Evolutionary conservation across 2,113 vertebrate genomes (phyloP).

Genomic region (Siphamia tubifer): DNA sequence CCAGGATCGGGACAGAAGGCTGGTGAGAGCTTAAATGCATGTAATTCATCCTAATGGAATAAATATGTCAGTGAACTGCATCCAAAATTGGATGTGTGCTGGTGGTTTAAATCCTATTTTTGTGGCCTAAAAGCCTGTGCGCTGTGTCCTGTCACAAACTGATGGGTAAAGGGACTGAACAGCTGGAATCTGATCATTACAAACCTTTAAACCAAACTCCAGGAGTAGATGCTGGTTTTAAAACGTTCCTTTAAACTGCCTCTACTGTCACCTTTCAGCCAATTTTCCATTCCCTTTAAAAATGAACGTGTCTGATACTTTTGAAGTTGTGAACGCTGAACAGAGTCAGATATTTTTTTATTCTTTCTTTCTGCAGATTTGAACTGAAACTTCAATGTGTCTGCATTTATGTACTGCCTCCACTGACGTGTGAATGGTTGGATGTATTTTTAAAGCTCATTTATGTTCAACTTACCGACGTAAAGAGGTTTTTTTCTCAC

Average conservation of each 20-base stretch:
- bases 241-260: slow-evolving; percentile 33
- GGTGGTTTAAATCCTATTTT: slow-evolving; percentile 61
- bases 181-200: slow-evolving; percentile 51
- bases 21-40: too few species aligned
- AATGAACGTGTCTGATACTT: background rate
- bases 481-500: too few species aligned
- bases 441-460: too few species aligned
- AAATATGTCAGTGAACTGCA: slow-evolving; percentile 47
- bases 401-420: too few species aligned
- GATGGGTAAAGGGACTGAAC: slow-evolving; percentile 45
- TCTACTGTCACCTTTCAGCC: slow-evolving; percentile 3
- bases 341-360: too few species aligned
- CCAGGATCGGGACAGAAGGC: too few species aligned
- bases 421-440: too few species aligned
- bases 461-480: too few species aligned
- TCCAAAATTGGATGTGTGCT: slow-evolving; percentile 48
- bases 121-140: slow-evolving; percentile 61
- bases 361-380: too few species aligned
- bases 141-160: slow-evolving; percentile 34
- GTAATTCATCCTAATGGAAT: slow-evolving; percentile 61
- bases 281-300: slow-evolving; percentile 32
- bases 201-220: slow-evolving; percentile 55
- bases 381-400: background rate
- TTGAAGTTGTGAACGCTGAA: slow-evolving; percentile 4
- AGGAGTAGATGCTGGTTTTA: slow-evolving; percentile 42